Percentiles rank a stretch among this genome's conserved stretches.
Evolutionary conservation across 2,113 vertebrate genomes (phyloP).

Genomic region (Saguinus midas): DNA sequence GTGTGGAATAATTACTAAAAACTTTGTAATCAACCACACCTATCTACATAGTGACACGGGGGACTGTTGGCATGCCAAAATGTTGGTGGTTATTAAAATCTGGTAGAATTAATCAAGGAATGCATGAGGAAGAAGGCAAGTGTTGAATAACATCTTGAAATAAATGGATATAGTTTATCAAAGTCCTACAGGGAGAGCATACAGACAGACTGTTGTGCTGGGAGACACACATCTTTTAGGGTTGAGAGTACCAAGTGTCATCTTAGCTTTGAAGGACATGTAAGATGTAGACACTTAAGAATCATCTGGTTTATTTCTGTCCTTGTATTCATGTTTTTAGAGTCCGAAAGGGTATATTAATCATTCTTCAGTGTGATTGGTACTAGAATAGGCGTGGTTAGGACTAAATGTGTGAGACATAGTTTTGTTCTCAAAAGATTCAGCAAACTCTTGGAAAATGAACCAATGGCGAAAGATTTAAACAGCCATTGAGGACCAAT

Average conservation of each 20-base stretch:
- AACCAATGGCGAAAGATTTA: background rate
- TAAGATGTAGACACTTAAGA: background rate
- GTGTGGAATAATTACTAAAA: background rate
- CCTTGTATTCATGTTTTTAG: background rate
- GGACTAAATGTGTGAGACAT: background rate
- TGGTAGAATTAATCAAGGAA: background rate
- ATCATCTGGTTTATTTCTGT: background rate
- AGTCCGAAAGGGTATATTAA: background rate
- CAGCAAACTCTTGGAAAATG: background rate
- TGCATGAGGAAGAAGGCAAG: background rate
- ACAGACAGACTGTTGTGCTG: background rate
- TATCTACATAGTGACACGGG: background rate
- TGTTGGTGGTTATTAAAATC: background rate
- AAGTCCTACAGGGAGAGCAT: background rate
- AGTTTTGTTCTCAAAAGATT: background rate
- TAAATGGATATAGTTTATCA: background rate
- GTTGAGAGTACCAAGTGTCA: background rate
- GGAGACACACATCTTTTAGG: background rate
- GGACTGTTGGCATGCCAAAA: background rate
- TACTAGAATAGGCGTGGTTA: background rate
- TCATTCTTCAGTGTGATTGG: background rate
- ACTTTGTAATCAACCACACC: background rate
- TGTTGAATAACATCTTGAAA: background rate
- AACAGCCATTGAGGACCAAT: background rate
- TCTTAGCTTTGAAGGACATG: background rate